Evolutionary conservation across 2,888 invertebrate species (phyloP), one percentile per base, ranked within the genome.

Genomic region (Meteorus colon): DNA sequence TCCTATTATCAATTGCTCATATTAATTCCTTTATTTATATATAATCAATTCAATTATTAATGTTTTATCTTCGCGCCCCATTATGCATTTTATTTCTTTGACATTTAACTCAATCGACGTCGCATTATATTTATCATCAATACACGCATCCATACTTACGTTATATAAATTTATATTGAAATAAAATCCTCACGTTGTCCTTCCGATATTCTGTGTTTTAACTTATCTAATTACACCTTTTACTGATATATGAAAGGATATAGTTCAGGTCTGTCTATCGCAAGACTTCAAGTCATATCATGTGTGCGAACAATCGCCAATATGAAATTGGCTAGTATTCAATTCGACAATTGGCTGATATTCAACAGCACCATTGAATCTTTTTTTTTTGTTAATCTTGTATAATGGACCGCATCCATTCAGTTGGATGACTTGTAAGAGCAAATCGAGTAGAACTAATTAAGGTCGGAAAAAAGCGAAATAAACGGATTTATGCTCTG

Each of bases 401-500:
- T 19, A 24, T 10, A 55, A 55, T 8, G n/a, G 19, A 48, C 2
- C 10, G 19, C 4, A 55, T 37, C 12, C 6, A 34, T 5, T n/a
- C 34, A 2, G 3, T 14, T 63, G 16, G 8, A 34, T 65, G 29
- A 72, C 14, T 51, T 8, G 48, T 41, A 24, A 45, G 19, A 65
- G n/a, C n/a, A 19, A 41, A 65, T 65, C 37, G 63, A 72, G 51
- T 48, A 72, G 34, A 60, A 67, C 66, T 62, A 31, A 65, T 55
- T 55, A 19, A 55, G 19, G 19, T 19, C 4, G 5, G 10, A 19
- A 19, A 55, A 48, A 16, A 55, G 4, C 59, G 51, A 74, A 71
- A 60, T 16, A 76, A 65, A 65, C 75, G 79, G 80, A 80, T 81
- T 76, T 77, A 79, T 76, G 79, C 79, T 77, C 80, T 62, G 41